phyloP scores from a whole-genome alignment of 2,797 vertebrate genomes.

The Spinibarbus caldwelli region DNA sequence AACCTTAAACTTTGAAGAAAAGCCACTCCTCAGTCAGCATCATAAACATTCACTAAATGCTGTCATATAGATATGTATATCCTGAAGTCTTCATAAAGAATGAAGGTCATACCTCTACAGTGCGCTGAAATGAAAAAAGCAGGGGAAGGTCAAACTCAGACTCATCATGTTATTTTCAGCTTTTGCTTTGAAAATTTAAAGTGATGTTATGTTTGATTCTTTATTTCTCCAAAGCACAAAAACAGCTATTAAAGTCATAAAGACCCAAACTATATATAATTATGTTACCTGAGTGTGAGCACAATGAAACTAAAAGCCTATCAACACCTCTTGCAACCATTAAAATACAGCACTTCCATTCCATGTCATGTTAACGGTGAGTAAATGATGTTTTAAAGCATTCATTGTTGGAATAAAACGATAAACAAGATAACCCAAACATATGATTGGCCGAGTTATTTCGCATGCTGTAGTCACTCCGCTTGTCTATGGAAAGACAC shows the following conservation, averaged over 20 bases:
- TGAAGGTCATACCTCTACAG: background rate
- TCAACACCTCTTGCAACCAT: background rate
- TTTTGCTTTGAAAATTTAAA: background rate
- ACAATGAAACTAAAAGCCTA: background rate
- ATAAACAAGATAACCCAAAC: background rate
- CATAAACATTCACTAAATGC: background rate
- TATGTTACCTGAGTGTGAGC: background rate
- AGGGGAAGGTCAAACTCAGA: background rate
- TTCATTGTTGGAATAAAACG: background rate
- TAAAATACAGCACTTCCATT: background rate
- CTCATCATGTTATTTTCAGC: background rate
- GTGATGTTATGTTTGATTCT: background rate
- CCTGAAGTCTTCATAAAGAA: background rate
- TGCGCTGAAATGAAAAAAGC: background rate
- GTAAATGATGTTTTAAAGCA: background rate
- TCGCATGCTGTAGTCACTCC: background rate
- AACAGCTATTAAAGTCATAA: background rate
- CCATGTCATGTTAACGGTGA: background rate
- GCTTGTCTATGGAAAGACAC: background rate
- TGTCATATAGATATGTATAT: constrained; percentile 3
- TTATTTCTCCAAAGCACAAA: background rate
- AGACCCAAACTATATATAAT: background rate
- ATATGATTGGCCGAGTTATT: background rate
- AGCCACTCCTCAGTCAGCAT: constrained; percentile 4
- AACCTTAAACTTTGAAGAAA: background rate